Conservation (phyloP, 2,797 vertebrate species). For the Periophthalmus magnuspinnatus region DNA sequence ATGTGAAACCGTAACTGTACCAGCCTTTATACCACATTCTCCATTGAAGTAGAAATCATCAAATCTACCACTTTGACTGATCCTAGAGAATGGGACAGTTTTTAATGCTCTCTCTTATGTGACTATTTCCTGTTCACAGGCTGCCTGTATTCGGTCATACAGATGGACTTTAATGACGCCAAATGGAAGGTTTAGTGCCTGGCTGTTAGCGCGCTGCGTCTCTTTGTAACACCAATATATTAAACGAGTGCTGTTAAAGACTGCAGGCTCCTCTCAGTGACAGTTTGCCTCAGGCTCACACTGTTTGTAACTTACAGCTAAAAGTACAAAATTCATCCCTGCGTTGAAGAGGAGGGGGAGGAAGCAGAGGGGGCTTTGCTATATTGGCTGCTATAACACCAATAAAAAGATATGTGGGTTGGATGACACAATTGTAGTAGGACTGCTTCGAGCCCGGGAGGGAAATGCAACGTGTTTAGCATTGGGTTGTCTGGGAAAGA, state of each 20-base stretch:
- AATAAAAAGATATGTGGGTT: constrained; percentile 62
- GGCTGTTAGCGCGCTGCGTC: constrained; percentile 53
- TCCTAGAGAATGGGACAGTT: constrained; percentile 45
- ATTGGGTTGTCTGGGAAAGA: constrained; percentile 51
- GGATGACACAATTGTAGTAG: constrained; percentile 56
- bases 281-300: constrained; percentile 51
- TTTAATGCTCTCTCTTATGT: constrained; percentile 38
- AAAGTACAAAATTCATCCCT: constrained; percentile 59
- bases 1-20: not conserved
- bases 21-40: not conserved
- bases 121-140: constrained; percentile 42
- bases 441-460: constrained; percentile 58
- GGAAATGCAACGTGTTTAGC: constrained; percentile 58
- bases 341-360: constrained; percentile 43
- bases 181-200: constrained; percentile 71
- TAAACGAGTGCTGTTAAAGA: constrained; percentile 59
- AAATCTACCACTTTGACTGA: constrained; percentile 23
- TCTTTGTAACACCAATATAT: constrained; percentile 57
- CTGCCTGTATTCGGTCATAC: constrained; percentile 44
- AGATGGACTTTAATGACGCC: constrained; percentile 69
- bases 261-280: constrained; percentile 52
- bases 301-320: constrained; percentile 61
- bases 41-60: not conserved
- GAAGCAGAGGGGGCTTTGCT: constrained; percentile 22
- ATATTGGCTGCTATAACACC: constrained; percentile 55